Evolutionary conservation across 2,113 vertebrate species (phyloP).

Genomic region (Zosterops pallidus): DNA sequence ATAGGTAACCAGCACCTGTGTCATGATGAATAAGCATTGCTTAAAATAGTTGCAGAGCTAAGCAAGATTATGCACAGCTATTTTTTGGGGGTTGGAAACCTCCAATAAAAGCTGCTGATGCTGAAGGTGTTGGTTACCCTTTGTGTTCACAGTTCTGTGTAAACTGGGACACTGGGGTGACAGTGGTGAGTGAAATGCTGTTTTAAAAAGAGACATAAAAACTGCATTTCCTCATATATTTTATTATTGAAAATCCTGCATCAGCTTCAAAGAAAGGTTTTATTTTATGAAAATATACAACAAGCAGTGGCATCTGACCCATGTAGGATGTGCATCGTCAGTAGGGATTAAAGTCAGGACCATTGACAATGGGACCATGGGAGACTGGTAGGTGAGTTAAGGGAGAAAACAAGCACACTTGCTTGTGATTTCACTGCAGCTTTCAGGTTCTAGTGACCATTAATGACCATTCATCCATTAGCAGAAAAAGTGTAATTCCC

Average conservation of each 20-base stretch:
- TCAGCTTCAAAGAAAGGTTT: not conserved
- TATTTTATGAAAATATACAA: not conserved
- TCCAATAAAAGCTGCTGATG: not conserved
- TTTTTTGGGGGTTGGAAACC: not conserved
- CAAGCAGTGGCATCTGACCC: not conserved
- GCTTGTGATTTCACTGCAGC: not conserved
- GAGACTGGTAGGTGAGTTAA: not conserved
- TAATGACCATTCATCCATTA: not conserved
- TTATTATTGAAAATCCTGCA: not conserved
- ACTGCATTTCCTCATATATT: not conserved
- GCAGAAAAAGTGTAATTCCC: not conserved
- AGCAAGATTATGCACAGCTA: not conserved
- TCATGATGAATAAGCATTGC: not conserved
- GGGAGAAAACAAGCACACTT: not conserved
- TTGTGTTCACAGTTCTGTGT: not conserved
- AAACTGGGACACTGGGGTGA: not conserved
- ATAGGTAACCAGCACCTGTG: not conserved
- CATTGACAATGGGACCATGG: not conserved
- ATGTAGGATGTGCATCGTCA: not conserved
- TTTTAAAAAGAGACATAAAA: not conserved
- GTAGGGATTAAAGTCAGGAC: not conserved
- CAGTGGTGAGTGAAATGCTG: rapidly evolving
- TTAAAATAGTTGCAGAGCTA: not conserved
- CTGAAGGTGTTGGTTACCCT: not conserved
- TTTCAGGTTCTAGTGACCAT: not conserved